Evolutionary conservation across 2,113 vertebrate species (phyloP), one percentile per base, ranked within the genome.

Genomic region (Lampris incognitus): DNA sequence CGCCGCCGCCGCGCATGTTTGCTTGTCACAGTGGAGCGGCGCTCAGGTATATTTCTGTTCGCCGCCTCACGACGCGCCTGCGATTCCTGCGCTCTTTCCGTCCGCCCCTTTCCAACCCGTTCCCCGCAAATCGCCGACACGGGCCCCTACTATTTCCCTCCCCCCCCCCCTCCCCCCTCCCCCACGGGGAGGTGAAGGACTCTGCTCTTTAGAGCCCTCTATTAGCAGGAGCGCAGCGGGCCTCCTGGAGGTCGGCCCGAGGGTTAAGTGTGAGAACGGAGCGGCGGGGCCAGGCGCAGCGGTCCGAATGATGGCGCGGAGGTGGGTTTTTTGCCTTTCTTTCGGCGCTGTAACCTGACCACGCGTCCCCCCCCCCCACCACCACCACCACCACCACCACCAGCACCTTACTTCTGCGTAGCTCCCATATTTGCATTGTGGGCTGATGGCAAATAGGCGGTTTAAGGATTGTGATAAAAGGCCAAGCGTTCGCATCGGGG

Each of bases 131-230:
- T 7, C 66, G 51, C 79, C 46, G 77, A 63, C 61, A 11, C 64
- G 57, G 41, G 37, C 13, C 69, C 36, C 59, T 72, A 46, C 69
- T 68, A 44, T 80, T 66, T 73, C 70, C 41, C 46, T 5, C 67
- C 44, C 57, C 7, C 63, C 59, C 51, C 61, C 39, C 61, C 78
- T 6, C 78, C 41, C 46, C 54, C 60, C 60, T 69, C 80, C 49
- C 80, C 76, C 79, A 50, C 78, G 42, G 76, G 56, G 24, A 44
- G 68, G 69, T 24, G 9, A 24, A 54, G 71, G 44, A 69, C 74
- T 66, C 46, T 82, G 80, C 83, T 91, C 80, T 89, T 79, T 77
- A 69, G 84, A 92, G 89, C 92, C 89, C 88, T 85, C 87, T 91
- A 92, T 92, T 92, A 92, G 85, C 83, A 75, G 65, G 70, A 87